These are phyloP conservation scores for Lemur catta DNA, from an alignment of 2,797 vertebrate species.

Conservation along the genomic window DNA sequence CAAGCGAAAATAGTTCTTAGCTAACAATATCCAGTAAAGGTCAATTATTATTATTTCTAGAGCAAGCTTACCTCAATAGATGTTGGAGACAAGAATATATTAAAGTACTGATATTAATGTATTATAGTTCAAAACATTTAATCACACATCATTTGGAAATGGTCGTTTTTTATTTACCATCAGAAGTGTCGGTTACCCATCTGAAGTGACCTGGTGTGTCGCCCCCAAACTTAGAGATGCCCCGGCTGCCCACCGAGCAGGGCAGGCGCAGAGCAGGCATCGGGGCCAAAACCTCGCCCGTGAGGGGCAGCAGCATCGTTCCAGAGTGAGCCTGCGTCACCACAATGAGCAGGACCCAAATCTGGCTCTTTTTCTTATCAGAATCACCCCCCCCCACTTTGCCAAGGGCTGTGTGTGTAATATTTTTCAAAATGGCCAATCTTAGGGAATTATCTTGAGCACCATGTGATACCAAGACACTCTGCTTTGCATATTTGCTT, in stretches of 20 bases:
- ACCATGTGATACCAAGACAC: rapidly evolving
- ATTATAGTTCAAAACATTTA: too few species aligned
- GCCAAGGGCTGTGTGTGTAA: rapidly evolving
- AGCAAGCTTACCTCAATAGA: background rate
- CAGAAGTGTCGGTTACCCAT: too few species aligned
- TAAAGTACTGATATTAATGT: rapidly evolving
- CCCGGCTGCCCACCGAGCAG: rapidly evolving
- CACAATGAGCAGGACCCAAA: rapidly evolving
- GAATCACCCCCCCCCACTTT: background rate
- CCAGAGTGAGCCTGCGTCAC: rapidly evolving
- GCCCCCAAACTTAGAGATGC: too few species aligned
- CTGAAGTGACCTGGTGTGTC: rapidly evolving
- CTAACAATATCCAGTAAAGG: rapidly evolving
- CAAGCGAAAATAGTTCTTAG: rapidly evolving
- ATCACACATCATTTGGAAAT: background rate
- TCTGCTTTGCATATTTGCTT: rapidly evolving
- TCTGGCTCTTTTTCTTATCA: background rate
- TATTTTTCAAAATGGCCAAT: background rate
- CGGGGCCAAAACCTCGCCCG: rapidly evolving
- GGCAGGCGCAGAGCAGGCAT: rapidly evolving
- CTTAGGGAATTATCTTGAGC: background rate
- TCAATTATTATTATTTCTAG: background rate
- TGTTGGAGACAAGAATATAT: background rate
- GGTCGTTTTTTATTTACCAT: background rate
- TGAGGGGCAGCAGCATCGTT: rapidly evolving